Evolutionary conservation across 2,888 invertebrate genomes (phyloP).

Genomic region (Stenichneumon culpator): DNA sequence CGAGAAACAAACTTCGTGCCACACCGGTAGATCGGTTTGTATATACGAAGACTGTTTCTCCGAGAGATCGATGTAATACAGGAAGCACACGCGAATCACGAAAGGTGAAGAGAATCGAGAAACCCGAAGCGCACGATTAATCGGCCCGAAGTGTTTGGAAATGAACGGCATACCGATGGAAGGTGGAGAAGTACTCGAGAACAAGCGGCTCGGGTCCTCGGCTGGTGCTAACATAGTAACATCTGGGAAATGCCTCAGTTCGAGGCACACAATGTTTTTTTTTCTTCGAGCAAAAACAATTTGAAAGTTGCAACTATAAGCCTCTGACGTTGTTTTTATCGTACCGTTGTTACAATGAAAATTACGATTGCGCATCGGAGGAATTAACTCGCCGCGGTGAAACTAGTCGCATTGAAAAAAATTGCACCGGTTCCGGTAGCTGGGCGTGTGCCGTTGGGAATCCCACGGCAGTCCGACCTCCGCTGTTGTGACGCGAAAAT

Average conservation of each 20-base stretch:
- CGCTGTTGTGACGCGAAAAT: constrained; percentile 2
- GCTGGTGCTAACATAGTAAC: not conserved
- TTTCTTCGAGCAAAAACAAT: not conserved
- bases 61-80: not conserved
- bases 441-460: constrained; percentile 38
- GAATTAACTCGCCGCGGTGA: not conserved
- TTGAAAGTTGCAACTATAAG: not conserved
- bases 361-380: not conserved
- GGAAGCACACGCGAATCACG: not conserved
- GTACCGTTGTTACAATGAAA: not conserved
- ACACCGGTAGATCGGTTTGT: constrained; percentile 25
- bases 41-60: constrained; percentile 57
- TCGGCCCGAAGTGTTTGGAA: constrained; percentile 23
- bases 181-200: not conserved
- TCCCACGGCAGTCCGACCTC: not conserved
- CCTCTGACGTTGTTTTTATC: not conserved
- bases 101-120: constrained; percentile 23
- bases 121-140: constrained; percentile 30
- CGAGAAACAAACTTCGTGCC: constrained; percentile 61
- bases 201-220: not conserved
- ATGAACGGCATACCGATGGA: constrained; percentile 26
- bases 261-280: not conserved
- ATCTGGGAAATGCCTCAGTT: not conserved
- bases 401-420: not conserved
- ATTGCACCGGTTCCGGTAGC: not conserved